Evolutionary conservation across 2,888 invertebrate species (phyloP).

Genomic region (Caenorhabditis uteleia): DNA sequence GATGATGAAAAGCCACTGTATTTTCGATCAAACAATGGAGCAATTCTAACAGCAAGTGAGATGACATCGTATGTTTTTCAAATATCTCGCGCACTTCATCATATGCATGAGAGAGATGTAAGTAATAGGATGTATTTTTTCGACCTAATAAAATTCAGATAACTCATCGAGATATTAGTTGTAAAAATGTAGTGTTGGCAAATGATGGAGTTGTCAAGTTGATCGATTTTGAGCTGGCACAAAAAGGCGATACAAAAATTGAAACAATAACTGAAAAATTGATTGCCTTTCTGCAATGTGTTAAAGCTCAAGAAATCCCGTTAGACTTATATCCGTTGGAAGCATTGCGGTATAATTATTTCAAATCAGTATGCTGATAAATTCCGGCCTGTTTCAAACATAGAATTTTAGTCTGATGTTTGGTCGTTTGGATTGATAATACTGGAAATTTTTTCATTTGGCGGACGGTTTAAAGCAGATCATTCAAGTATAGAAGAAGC

Average conservation of each 20-base stretch:
- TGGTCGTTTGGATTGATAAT: constrained; percentile 19
- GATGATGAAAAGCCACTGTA: no score
- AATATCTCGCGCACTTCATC: no score
- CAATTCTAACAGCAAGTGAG: no score
- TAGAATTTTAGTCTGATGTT: constrained; percentile 21
- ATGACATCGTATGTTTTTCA: no score
- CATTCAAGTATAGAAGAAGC: not conserved
- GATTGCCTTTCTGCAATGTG: no score
- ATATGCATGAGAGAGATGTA: not conserved
- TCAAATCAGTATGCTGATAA: constrained; percentile 8
- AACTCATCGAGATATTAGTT: constrained; percentile 20
- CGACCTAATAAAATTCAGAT: no score
- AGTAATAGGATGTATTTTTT: not conserved
- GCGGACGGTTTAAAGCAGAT: not conserved
- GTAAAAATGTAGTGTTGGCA: constrained; percentile 15
- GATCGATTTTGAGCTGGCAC: constrained; percentile 18
- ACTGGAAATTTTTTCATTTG: constrained; percentile 7
- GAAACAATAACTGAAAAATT: no score
- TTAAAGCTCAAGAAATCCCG: no score
- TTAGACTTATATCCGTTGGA: constrained; percentile 8
- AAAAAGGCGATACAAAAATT: constrained; percentile 8
- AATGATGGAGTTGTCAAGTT: constrained; percentile 11
- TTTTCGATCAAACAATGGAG: no score
- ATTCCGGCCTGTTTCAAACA: not conserved
- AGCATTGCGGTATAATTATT: constrained; percentile 10